Base-by-base conservation (phyloP, 2,888 invertebrate genomes). In the Calameuta pallipes region DNA sequence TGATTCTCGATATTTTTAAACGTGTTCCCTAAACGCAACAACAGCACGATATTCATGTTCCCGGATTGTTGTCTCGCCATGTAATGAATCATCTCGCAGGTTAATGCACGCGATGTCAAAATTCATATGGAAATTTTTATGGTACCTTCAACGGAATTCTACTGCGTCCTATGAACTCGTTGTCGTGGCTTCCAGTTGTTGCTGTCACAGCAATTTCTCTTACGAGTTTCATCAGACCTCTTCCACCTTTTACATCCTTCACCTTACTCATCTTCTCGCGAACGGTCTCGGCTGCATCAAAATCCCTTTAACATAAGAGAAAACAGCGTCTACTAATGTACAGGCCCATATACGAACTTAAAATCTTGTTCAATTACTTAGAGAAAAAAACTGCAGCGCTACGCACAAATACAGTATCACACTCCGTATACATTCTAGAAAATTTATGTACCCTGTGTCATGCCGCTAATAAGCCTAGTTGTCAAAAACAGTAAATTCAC, bases 191-290 rank as follows among this genome's bases (percentile, higher is more conserved):
- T 82, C 99, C 96, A 1, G 98, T 98, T 0, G 98, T 97, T 73
- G 98, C 99, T 0, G 99, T 98, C 30, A 98, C 95, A 0, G 97
- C 97, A 79, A 97, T 96, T 92, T 97, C 97, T 89, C 97, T 97
- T 93, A 97, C 95, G 68, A 97, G 91, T 91, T 97, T 97, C 41
- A 96, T 93, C 31, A 97, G 93, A 0, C 97, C 97, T 89, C 95
- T 95, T 0, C 97, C 95, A 1, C 97, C 97, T 92, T 97, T 97
- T 0, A 97, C 96, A 86, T 96, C 96, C 83, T 95, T 95, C 81
- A 97, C 93, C 92, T 97, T 96, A 75, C 95, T 95, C 93, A 97
- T 95, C 92, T 97, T 97, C 89, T 97, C 97, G 81, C 95, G 95
- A 0, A 97, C 95, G 0, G 97, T 96, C 92, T 97, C 97, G 0